Conservation (phyloP, 2,888 invertebrate species). For the Amitus sp. region DNA sequence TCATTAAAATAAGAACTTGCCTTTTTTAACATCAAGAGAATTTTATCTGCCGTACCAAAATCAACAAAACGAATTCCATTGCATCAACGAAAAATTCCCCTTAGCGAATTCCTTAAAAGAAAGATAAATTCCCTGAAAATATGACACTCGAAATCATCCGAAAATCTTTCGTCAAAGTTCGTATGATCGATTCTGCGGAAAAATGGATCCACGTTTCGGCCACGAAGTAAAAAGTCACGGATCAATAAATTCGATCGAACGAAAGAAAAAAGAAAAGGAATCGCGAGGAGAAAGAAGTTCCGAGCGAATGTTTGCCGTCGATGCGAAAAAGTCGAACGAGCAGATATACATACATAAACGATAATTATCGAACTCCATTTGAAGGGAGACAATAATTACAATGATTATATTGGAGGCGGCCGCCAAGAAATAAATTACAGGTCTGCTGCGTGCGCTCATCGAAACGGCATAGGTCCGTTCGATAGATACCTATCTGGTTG, state of each 20-base stretch:
- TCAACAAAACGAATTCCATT: too few relatives aligned
- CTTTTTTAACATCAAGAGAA: too few relatives aligned
- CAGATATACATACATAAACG: constrained; percentile 53
- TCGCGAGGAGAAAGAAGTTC: neutral
- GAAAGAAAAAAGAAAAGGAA: neutral
- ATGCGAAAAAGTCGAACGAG: constrained; percentile 36
- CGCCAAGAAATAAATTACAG: constrained; percentile 61
- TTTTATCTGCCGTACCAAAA: too few relatives aligned
- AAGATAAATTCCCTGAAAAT: too few relatives aligned
- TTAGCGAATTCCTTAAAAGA: too few relatives aligned
- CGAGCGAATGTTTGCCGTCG: constrained; percentile 16
- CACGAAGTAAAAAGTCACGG: neutral
- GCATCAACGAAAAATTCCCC: too few relatives aligned
- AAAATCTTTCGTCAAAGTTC: too few relatives aligned
- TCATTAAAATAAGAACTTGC: too few relatives aligned
- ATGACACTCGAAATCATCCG: too few relatives aligned
- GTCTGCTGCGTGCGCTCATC: constrained; percentile 59
- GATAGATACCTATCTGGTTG: constrained; percentile 60
- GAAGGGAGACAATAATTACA: constrained; percentile 63
- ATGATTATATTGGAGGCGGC: constrained; percentile 61
- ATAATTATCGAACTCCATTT: constrained; percentile 61
- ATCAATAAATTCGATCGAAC: neutral
- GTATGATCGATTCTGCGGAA: too few relatives aligned
- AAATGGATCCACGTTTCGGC: too few relatives aligned
- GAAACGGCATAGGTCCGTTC: constrained; percentile 59